Evolutionary conservation across 2,888 invertebrate species (phyloP), one percentile per base, ranked within the genome.

Genomic region (Drosophila histrio): DNA sequence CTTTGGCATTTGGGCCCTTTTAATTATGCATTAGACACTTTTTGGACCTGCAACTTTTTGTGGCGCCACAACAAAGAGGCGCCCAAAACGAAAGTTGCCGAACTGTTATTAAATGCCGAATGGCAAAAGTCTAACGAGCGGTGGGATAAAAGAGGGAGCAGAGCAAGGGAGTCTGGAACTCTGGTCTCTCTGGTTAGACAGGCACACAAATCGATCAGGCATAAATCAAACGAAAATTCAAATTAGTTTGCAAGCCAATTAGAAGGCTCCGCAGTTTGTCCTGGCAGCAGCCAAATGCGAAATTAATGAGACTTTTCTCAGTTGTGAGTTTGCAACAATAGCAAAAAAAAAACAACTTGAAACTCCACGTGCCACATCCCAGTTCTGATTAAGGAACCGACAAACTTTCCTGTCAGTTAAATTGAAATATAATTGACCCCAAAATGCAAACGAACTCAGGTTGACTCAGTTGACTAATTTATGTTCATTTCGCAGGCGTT

Each of bases 151-250:
- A 17, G 8, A n/a, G 6, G 6, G 13, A 15, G 15, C 2, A 24
- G 41, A 7, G 11, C 7, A 2, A 15, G 26, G 43, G 17, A 6
- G 7, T 17, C 2, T 28, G 7, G 11, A 5, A 15, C n/a, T n/a
- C n/a, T n/a, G n/a, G 43, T 22, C 8, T 32, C 22, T 32, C 41
- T 39, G 47, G 11, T 13, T 46, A 8, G 32, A 9, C 36, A 28
- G 53, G 26, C 44, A 26, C 24, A 34, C 49, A 71, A 85, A 81
- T 82, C 82, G 88, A 82, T 82, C 71, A 75, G 85, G 82, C 87
- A 85, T 87, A 82, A 87, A 87, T 82, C 82, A 87, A 82, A 82
- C 85, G 80, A 87, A 54, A 80, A 84, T 82, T 82, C 87, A 82
- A 82, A 82, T 82, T 87, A 82, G 84, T 79, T 77, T 65, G 53